phyloP scores from a whole-genome alignment of 2,888 invertebrate genomes.

The Crioceris asparagi region DNA sequence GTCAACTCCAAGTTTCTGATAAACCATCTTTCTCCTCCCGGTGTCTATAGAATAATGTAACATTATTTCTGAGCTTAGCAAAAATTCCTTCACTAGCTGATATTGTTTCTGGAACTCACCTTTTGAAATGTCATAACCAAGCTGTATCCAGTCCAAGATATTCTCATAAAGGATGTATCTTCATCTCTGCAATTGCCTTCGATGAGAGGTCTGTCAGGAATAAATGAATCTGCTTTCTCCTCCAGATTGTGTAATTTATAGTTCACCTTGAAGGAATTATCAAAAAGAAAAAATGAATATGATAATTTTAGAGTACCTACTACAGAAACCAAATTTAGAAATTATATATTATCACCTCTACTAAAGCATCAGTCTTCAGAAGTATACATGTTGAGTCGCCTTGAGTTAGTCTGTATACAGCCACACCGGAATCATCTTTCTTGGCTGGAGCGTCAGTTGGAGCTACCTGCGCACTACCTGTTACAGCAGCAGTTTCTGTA shows the following conservation, averaged over 20 bases:
- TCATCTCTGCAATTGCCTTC: slow-evolving; percentile 66
- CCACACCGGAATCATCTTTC: slow-evolving; percentile 26
- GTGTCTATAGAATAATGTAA: slow-evolving; percentile 50
- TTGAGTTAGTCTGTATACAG: slow-evolving; percentile 55
- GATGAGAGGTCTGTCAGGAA: slow-evolving; percentile 62
- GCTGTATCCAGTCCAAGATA: slow-evolving; percentile 66
- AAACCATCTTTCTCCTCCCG: slow-evolving; percentile 84
- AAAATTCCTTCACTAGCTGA: too few species aligned
- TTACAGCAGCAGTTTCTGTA: slow-evolving; percentile 18
- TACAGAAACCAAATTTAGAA: not conserved
- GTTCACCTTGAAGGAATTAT: slow-evolving; percentile 29
- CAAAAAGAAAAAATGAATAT: slow-evolving; percentile 1
- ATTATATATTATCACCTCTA: slow-evolving; percentile 34
- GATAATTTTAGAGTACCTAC: not conserved
- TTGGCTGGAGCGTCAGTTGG: slow-evolving; percentile 18
- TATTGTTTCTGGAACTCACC: slow-evolving; percentile 45
- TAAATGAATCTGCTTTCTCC: slow-evolving; percentile 55
- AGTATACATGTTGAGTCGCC: slow-evolving; percentile 66
- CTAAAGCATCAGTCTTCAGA: slow-evolving; percentile 63
- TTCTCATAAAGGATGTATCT: slow-evolving; percentile 57
- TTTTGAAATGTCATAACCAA: slow-evolving; percentile 70
- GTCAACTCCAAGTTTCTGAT: slow-evolving; percentile 64
- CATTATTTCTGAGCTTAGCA: not conserved
- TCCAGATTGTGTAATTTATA: slow-evolving; percentile 32
- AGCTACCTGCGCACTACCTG: slow-evolving; percentile 16